Evolutionary conservation across 2,888 invertebrate genomes (phyloP).

Genomic region (Autographa pulchrina): DNA sequence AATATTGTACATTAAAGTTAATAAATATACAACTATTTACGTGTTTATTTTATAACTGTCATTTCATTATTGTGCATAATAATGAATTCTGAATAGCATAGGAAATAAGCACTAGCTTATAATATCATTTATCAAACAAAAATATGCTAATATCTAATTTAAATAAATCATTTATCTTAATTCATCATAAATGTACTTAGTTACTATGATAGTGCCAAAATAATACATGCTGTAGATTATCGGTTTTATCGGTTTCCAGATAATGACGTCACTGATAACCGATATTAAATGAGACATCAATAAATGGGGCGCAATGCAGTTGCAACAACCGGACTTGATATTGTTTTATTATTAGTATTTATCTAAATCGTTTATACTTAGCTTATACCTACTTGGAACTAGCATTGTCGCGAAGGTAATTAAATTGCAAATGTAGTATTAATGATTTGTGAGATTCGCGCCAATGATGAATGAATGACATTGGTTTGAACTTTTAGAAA

Average conservation of each 20-base stretch:
- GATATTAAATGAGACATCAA: slow-evolving; percentile 46
- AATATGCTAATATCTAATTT: background rate
- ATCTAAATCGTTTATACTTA: slow-evolving; percentile 24
- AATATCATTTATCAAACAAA: background rate
- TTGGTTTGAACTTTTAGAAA: too few species aligned
- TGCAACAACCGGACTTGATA: slow-evolving; percentile 41
- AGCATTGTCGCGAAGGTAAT: background rate
- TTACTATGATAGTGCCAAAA: slow-evolving; percentile 46
- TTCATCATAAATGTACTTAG: slow-evolving; percentile 17
- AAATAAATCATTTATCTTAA: background rate
- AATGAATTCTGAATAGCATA: too few species aligned
- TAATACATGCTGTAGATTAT: slow-evolving; percentile 54
- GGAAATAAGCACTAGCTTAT: background rate
- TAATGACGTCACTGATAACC: slow-evolving; percentile 57
- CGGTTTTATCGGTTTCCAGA: slow-evolving; percentile 52
- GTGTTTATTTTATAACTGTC: too few species aligned
- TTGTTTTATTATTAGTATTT: slow-evolving; percentile 34
- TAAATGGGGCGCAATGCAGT: slow-evolving; percentile 30
- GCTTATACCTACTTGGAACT: background rate
- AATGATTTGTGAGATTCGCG: background rate
- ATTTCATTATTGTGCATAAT: too few species aligned
- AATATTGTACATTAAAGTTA: too few species aligned
- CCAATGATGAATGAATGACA: too few species aligned
- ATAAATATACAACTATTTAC: too few species aligned
- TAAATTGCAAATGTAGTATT: background rate